Percentiles rank a stretch among this genome's conserved stretches.
Evolutionary conservation across 2,888 invertebrate species (phyloP).

Genomic region (Barypeithes pellucidus): DNA sequence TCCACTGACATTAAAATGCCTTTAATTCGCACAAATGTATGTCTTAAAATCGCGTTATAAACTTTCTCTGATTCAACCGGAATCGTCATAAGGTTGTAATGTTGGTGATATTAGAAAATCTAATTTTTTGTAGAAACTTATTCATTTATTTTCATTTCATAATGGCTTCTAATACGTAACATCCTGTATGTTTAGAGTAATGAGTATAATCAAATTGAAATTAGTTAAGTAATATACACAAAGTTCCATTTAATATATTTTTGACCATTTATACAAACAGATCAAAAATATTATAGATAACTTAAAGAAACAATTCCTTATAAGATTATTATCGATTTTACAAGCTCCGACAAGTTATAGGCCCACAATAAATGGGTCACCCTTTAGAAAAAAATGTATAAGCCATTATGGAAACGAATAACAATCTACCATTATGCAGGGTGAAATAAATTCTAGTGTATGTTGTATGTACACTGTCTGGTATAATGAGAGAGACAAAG

Average conservation of each 20-base stretch:
- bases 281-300: too few relatives aligned
- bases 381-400: not conserved
- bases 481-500: too few relatives aligned
- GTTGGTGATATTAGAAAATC: slow-evolving; percentile 22
- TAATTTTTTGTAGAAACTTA: not conserved
- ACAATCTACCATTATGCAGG: not conserved
- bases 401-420: not conserved
- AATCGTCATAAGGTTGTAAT: not conserved
- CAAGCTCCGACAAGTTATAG: too few relatives aligned
- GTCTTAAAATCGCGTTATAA: not conserved
- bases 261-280: too few relatives aligned
- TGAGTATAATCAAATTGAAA: too few relatives aligned
- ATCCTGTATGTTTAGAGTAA: too few relatives aligned
- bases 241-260: too few relatives aligned
- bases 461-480: too few relatives aligned
- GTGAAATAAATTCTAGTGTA: not conserved
- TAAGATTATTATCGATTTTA: too few relatives aligned
- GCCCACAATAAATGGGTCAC: too few relatives aligned
- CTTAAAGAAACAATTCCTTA: too few relatives aligned
- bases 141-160: not conserved
- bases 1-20: not conserved
- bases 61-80: not conserved
- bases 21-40: not conserved
- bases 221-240: too few relatives aligned
- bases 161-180: slow-evolving; percentile 7